Evolutionary conservation across 2,888 invertebrate species (phyloP).

Genomic region (Mythimna pallens): DNA sequence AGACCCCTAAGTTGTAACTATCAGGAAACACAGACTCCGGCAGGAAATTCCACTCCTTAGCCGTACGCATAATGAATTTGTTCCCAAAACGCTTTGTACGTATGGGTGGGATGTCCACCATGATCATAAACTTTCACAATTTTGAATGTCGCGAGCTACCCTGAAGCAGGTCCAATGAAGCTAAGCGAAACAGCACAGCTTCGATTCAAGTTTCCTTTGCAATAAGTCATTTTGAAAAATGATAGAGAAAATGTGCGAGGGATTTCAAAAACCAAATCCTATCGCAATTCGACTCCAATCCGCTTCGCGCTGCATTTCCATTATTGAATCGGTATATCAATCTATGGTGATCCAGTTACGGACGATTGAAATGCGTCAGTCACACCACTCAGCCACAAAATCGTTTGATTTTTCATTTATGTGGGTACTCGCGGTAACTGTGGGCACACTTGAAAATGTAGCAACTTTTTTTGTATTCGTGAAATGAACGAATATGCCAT

Average conservation of each 20-base stretch:
- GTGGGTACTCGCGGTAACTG: too few species aligned
- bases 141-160: too few species aligned
- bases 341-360: conserved; percentile 32
- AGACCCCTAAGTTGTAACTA: too few species aligned
- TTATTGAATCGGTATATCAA: conserved; percentile 36
- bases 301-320: conserved; percentile 18
- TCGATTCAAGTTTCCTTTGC: neutral
- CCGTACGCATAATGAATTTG: too few species aligned
- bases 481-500: too few species aligned
- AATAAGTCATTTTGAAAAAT: conserved; percentile 2
- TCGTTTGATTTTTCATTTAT: neutral
- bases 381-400: neutral
- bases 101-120: too few species aligned
- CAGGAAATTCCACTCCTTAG: too few species aligned
- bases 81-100: too few species aligned
- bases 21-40: too few species aligned
- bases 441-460: too few species aligned
- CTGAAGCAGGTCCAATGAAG: neutral
- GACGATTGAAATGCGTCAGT: conserved; percentile 2
- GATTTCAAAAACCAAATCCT: conserved; percentile 11
- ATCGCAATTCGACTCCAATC: conserved; percentile 12
- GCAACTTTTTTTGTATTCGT: too few species aligned
- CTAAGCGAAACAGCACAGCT: neutral
- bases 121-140: too few species aligned
- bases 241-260: neutral